Conservation (phyloP, 2,113 vertebrate genomes). For the Dissostichus mawsoni region DNA sequence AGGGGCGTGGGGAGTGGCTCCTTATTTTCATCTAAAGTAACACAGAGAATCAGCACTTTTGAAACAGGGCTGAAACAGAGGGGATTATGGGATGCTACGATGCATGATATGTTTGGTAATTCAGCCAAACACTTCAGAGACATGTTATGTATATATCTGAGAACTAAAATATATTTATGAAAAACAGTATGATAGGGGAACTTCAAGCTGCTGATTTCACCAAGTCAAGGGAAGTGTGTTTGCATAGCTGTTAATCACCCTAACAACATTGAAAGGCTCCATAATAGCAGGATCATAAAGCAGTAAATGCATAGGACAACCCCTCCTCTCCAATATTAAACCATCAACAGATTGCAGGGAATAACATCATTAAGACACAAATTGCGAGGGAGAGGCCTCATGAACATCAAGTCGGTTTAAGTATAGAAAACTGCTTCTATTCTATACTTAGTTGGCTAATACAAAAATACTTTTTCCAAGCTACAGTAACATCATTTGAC, state of each 20-base stretch:
- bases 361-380: slow-evolving; percentile 3
- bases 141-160: too few species aligned
- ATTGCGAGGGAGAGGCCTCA: not conserved
- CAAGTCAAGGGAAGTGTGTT: slow-evolving; percentile 30
- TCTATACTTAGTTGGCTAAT: slow-evolving; percentile 12
- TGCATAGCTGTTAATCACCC: slow-evolving; percentile 18
- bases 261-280: slow-evolving; percentile 3
- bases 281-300: slow-evolving; percentile 23
- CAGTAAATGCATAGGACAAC: slow-evolving; percentile 18
- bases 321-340: not conserved
- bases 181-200: not conserved
- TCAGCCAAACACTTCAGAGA: too few species aligned
- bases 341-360: not conserved
- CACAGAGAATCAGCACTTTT: too few species aligned
- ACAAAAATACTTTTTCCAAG: slow-evolving; percentile 28
- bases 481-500: slow-evolving; percentile 38
- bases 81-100: too few species aligned
- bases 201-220: slow-evolving; percentile 17
- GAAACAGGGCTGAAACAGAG: too few species aligned
- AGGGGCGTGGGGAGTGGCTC: too few species aligned
- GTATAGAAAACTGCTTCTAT: not conserved
- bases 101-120: too few species aligned
- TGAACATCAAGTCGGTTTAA: slow-evolving; percentile 3
- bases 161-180: too few species aligned
- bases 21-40: too few species aligned